A percentile compares a stretch with the other conserved stretches of the same genome.
Evolutionary conservation across 2,797 vertebrate genomes (phyloP).

Genomic region (Crenuchus spilurus): DNA sequence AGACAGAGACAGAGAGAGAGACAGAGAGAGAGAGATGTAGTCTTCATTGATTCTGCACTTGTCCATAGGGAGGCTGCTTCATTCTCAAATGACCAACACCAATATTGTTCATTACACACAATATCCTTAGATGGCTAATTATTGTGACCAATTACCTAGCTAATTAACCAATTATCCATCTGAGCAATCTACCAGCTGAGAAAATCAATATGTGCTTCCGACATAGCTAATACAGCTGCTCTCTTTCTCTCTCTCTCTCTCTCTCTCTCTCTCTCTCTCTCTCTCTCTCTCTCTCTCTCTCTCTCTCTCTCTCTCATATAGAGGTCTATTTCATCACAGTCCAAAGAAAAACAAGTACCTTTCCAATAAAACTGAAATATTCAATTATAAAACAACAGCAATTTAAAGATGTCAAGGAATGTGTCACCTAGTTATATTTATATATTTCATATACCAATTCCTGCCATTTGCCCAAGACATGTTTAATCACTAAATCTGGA

Average conservation of each 20-base stretch:
- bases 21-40: neutral
- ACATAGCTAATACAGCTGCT: slow-evolving; percentile 49
- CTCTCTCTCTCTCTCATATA: slow-evolving; percentile 13
- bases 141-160: slow-evolving; percentile 75
- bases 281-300: slow-evolving; percentile 10
- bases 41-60: slow-evolving; percentile 65
- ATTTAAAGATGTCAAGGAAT: too few species aligned
- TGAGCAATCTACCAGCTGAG: slow-evolving; percentile 71
- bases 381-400: too few species aligned
- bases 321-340: too few species aligned
- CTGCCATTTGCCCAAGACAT: too few species aligned
- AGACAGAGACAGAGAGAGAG: neutral
- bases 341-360: too few species aligned
- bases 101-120: slow-evolving; percentile 76
- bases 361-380: too few species aligned
- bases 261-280: slow-evolving; percentile 20
- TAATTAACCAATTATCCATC: slow-evolving; percentile 82
- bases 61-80: slow-evolving; percentile 59
- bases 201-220: slow-evolving; percentile 67
- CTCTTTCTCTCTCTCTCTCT: slow-evolving; percentile 13
- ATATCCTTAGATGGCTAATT: slow-evolving; percentile 83
- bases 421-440: too few species aligned
- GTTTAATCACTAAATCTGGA: too few species aligned
- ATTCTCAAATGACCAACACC: slow-evolving; percentile 61
- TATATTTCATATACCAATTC: too few species aligned